Percentiles rank a stretch among this genome's conserved stretches.
Conservation (phyloP, 2,797 vertebrate genomes). For the Myotis findleyi region DNA sequence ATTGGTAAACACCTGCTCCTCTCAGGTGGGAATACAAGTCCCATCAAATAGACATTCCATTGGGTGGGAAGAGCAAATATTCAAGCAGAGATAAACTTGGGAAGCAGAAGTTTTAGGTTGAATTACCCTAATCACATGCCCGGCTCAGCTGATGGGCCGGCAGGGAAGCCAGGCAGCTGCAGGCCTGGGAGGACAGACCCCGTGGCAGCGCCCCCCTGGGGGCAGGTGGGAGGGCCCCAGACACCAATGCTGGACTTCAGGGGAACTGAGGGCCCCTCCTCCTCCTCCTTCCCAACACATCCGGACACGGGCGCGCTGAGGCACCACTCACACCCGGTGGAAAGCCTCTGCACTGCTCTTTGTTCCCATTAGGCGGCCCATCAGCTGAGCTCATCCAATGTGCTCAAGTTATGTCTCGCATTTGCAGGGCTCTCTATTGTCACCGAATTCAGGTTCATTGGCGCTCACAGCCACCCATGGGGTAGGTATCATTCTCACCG, state of each 20-base stretch:
- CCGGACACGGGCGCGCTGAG: too few relatives aligned
- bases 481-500: too few relatives aligned
- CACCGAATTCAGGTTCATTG: not conserved
- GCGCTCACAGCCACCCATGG: not conserved
- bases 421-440: not conserved
- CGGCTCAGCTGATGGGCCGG: not conserved
- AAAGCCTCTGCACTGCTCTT: not conserved
- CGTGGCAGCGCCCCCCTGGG: rapidly evolving
- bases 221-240: not conserved
- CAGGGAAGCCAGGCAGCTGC: rapidly evolving
- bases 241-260: not conserved
- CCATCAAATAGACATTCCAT: not conserved
- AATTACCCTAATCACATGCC: not conserved
- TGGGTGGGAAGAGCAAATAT: not conserved
- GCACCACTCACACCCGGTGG: not conserved
- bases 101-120: not conserved
- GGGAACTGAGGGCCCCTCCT: not conserved
- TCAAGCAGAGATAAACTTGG: not conserved
- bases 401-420: rapidly evolving
- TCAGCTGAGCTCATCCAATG: rapidly evolving
- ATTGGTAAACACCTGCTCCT: not conserved
- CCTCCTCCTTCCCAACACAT: not conserved
- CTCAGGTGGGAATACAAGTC: not conserved
- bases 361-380: too few relatives aligned
- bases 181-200: not conserved